phyloP scores from a whole-genome alignment of 2,113 vertebrate genomes.

The Petaurus breviceps region DNA sequence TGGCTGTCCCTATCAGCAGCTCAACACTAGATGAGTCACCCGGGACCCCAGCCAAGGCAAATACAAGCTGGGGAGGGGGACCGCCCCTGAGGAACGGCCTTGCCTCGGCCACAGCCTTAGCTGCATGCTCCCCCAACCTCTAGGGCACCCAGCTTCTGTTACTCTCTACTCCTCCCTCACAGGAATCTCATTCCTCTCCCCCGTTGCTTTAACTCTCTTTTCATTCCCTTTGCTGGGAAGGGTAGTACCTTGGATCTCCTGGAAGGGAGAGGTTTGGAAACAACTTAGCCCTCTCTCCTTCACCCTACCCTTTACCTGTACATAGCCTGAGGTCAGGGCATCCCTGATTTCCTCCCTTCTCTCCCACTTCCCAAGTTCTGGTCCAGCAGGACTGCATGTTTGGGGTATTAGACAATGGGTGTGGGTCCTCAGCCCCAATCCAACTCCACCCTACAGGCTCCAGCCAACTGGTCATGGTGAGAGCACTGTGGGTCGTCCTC shows the following conservation, averaged over 20 bases:
- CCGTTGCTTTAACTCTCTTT: neutral
- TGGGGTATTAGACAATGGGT: slow-evolving; percentile 81
- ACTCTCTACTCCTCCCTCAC: slow-evolving; percentile 61
- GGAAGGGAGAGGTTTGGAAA: neutral
- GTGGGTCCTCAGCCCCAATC: slow-evolving; percentile 75
- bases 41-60: slow-evolving; percentile 78
- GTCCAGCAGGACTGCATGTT: slow-evolving; percentile 75
- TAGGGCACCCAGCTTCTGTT: slow-evolving; percentile 47
- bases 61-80: slow-evolving; percentile 58
- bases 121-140: slow-evolving; percentile 68
- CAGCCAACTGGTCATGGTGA: slow-evolving; percentile 70
- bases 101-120: slow-evolving; percentile 65
- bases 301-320: slow-evolving; percentile 54
- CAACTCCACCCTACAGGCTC: slow-evolving; percentile 76
- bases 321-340: slow-evolving; percentile 71
- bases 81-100: slow-evolving; percentile 50
- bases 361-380: slow-evolving; percentile 61
- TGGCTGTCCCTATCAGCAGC: slow-evolving; percentile 79
- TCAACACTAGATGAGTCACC: slow-evolving; percentile 80
- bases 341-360: slow-evolving; percentile 66
- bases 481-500: slow-evolving; percentile 70
- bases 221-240: neutral
- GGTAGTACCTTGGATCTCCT: neutral
- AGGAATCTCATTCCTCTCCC: slow-evolving; percentile 30
- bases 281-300: neutral